Base-by-base conservation (phyloP, 2,888 invertebrate genomes). In the Matsumyia berberina region DNA sequence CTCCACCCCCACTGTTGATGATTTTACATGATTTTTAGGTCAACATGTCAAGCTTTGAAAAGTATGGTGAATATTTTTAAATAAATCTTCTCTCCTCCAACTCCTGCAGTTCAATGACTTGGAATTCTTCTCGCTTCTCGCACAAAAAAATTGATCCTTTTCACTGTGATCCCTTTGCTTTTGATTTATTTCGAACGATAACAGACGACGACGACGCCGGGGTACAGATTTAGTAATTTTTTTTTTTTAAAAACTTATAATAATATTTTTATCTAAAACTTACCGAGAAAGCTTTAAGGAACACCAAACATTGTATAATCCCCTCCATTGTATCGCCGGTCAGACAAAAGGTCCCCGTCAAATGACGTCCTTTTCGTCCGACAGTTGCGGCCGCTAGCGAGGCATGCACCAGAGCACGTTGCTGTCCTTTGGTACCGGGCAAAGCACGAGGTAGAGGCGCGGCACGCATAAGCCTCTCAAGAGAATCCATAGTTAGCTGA, bases 271-370 rank as follows among this genome's bases (percentile, higher is more conserved):
- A 72, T 39, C n/a, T 53, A 15, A 33, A 8, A 94, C 97, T 96
- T 94, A 97, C 97, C 96, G 97, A 96, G 92, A 97, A 97, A 44
- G 97, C 97, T 92, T 97, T 97, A 90, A 97, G 94, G 93, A 97
- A 97, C 89, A 97, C 97, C 89, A 97, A 94, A 92, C 97, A 97
- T 93, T 97, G 97, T 90, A 97, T 97, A 90, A 97, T 97, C 88
- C 97, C 97, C 91, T 97, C 97, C 97, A 97, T 97, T 81, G 97
- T 97, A 92, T 97, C 97, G 69, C 97, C 97, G 55, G 96, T 96
- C 81, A 97, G 94, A 90, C 97, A 96, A 92, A 97, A 97, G 66
- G 96, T 97, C 88, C 97, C 97, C 15, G 96, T 96, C 86, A 97
- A 94, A 90, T 97, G 96, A 86, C 96, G 93, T 87, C 96, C 96